Percentiles rank a stretch among this genome's conserved stretches.
Conservation (phyloP, 2,113 vertebrate species). For the Mystacornis crossleyi region DNA sequence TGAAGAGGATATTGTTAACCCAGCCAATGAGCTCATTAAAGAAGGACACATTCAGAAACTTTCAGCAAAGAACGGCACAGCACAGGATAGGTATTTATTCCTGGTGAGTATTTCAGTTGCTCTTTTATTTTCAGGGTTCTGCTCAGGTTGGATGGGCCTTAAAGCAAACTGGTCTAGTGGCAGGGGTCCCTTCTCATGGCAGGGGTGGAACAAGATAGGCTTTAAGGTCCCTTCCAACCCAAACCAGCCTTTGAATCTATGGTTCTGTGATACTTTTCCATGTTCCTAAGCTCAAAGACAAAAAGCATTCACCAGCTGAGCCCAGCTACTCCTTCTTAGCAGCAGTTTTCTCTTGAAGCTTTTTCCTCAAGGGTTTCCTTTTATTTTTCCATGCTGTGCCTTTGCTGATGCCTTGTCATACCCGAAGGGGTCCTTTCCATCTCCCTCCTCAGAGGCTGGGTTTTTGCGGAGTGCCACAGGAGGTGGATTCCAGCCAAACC, state of each 20-base stretch:
- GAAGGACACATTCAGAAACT: slow-evolving; percentile 97
- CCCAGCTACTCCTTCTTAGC: neutral
- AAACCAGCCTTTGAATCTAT: neutral
- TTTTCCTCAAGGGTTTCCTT: neutral
- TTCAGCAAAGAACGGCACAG: slow-evolving; percentile 93
- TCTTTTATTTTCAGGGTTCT: neutral
- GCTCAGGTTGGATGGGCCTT: neutral
- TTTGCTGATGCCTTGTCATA: neutral
- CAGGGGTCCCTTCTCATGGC: neutral
- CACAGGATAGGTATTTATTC: slow-evolving; percentile 94
- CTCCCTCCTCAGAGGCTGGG: neutral
- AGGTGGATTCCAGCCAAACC: neutral
- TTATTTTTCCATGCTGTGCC: neutral
- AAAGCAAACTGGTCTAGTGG: neutral
- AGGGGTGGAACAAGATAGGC: accelerated
- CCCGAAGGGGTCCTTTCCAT: neutral
- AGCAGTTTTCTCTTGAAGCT: neutral
- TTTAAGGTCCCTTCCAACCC: neutral
- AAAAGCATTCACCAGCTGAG: neutral
- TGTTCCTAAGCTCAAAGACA: neutral
- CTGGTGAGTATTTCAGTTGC: slow-evolving; percentile 79
- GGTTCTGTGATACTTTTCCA: neutral
- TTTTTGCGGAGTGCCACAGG: neutral
- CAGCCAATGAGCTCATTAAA: slow-evolving; percentile 96
- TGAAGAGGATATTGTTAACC: slow-evolving; percentile 97